phyloP scores from a whole-genome alignment of 1,140 invertebrate species.

The Drosophila sturtevanti region DNA sequence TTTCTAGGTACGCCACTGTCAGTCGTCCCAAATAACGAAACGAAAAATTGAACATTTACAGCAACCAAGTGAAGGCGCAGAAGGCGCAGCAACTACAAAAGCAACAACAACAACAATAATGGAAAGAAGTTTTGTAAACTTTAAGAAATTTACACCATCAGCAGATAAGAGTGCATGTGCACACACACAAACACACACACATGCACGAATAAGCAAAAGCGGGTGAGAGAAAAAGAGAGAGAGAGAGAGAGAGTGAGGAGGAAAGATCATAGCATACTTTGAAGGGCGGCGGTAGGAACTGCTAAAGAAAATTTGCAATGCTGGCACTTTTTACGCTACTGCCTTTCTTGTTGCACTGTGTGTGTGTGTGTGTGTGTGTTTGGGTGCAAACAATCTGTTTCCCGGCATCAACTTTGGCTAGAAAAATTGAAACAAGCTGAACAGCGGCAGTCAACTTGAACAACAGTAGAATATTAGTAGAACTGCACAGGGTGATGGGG shows the following conservation, averaged over 20 bases:
- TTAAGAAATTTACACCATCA: constrained; percentile 81
- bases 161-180: constrained; percentile 69
- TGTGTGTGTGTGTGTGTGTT: constrained; percentile 23
- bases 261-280: constrained; percentile 4
- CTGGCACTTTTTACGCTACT: constrained; percentile 56
- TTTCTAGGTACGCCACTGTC: background rate
- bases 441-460: constrained; percentile 50
- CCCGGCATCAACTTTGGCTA: constrained; percentile 58
- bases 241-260: background rate
- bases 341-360: constrained; percentile 8
- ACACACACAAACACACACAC: constrained; percentile 14
- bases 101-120: constrained; percentile 51
- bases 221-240: background rate
- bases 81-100: constrained; percentile 1
- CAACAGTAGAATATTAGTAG: constrained; percentile 51
- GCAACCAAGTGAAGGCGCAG: constrained; percentile 22
- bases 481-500: background rate
- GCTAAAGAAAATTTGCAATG: constrained; percentile 70
- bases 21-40: constrained; percentile 13
- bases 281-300: constrained; percentile 42
- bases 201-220: background rate
- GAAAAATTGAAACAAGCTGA: constrained; percentile 74
- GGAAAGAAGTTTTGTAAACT: constrained; percentile 70
- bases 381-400: constrained; percentile 76
- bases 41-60: constrained; percentile 50